Evolutionary conservation across 2,797 vertebrate species (phyloP), one percentile per base, ranked within the genome.

Genomic region (Gobio occitaniae): DNA sequence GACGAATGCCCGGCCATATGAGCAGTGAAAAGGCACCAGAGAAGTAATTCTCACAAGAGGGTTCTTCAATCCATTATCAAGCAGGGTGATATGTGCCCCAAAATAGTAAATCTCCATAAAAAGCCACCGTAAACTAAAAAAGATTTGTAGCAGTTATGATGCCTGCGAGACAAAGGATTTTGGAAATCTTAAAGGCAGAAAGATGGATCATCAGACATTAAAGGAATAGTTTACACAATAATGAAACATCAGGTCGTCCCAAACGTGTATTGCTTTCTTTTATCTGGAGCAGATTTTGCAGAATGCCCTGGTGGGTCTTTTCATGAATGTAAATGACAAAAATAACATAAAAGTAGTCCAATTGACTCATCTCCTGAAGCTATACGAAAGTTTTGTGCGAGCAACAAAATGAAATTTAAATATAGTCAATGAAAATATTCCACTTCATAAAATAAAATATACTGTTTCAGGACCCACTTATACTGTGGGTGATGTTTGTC

Each of bases 1-100:
- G 83, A 70, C 1, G 29, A 69, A 70, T 44, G 50, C 0, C 47
- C 71, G 47, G 38, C 32, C 38, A 15, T 72, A 52, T 15, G 48
- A 70, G 48, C 29, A 66, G 71, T 76, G 36, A 63, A 81, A 41
- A 86, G 74, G 52, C 38, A 65, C 47, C 47, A 50, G 38, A 44
- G 25, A 3, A 61, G 36, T 25, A n/a, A 69, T 66, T 70, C 65
- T 70, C 38, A 83, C 21, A 41, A 17, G 13, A 48, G 17, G 38
- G 3, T 56, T 32, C 13, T 68, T 36, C 52, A 84, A 78, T 78
- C 38, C 16, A 21, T 84, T 84, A 44, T 61, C 65, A 70, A 48
- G 6, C 12, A 47, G 72, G 29, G 63, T 56, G 63, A 77, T 66
- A 16, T 78, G 61, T 44, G 10, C 6, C 61, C 36, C 47, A 25